Percentiles rank a stretch among this genome's conserved stretches.
These are phyloP conservation scores for Alauda arvensis DNA, from an alignment of 2,797 vertebrate genomes.

Conservation along the genomic window DNA sequence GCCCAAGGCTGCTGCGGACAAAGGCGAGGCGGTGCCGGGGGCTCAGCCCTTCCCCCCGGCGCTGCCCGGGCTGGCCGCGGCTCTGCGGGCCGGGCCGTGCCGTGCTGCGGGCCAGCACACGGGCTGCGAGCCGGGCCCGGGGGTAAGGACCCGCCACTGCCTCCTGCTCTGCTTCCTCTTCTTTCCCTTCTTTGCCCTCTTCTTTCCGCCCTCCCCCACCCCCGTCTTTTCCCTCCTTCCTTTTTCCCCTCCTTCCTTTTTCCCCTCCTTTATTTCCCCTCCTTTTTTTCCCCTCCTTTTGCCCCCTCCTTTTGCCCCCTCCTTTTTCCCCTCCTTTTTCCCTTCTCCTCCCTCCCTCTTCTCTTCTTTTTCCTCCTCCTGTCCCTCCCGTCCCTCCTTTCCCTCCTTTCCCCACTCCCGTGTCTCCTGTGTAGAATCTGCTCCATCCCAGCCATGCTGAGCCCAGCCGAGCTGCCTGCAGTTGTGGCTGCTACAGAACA, in stretches of 20 bases:
- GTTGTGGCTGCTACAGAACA: background rate
- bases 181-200: no score
- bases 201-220: no score
- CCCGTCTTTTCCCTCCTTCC: no score
- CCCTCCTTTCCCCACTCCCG: background rate
- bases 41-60: constrained; percentile 74
- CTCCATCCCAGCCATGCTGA: background rate
- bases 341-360: background rate
- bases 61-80: constrained; percentile 71
- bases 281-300: no score
- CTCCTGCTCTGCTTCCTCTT: background rate
- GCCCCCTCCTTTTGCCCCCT: no score
- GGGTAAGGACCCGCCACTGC: constrained; percentile 66
- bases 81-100: constrained; percentile 54
- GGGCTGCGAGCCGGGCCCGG: constrained; percentile 60
- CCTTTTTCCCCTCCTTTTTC: no score
- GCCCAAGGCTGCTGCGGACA: constrained; percentile 72
- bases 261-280: no score
- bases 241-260: no score
- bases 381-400: no score
- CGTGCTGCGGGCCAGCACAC: constrained; percentile 57
- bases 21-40: constrained; percentile 6
- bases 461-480: background rate
- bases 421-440: background rate
- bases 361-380: no score